These are phyloP conservation scores for Odobenus rosmarus DNA, from an alignment of 2,113 vertebrate genomes.

Conservation along the genomic window DNA sequence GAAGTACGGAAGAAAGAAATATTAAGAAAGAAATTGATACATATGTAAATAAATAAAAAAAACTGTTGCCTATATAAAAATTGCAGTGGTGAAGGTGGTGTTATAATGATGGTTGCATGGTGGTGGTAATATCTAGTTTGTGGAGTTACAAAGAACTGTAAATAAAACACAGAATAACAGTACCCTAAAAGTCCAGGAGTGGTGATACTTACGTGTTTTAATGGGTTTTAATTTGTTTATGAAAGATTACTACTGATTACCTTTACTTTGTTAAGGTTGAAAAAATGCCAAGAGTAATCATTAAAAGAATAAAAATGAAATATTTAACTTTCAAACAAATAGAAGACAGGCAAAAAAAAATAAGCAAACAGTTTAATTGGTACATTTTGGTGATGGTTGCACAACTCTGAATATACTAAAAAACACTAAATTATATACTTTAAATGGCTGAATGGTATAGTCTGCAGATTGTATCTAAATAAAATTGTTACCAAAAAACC, in stretches of 20 bases:
- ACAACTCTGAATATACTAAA: not conserved
- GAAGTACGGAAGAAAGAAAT: not conserved
- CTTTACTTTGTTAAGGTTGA: not conserved
- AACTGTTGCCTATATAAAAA: not conserved
- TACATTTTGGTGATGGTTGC: not conserved
- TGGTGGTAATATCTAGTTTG: not conserved
- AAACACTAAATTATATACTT: not conserved
- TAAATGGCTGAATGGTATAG: not conserved
- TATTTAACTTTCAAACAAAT: not conserved
- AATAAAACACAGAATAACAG: not conserved
- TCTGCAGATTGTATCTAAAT: not conserved
- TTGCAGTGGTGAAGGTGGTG: not conserved
- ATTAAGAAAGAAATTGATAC: not conserved
- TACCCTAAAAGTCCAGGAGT: not conserved
- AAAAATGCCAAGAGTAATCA: not conserved
- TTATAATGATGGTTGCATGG: not conserved
- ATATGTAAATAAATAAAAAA: not conserved
- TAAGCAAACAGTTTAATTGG: not conserved
- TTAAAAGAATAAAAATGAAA: not conserved
- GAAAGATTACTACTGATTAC: not conserved
- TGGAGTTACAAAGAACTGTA: not conserved
- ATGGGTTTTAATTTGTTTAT: not conserved
- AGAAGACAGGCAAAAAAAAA: not conserved
- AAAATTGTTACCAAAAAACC: not conserved
- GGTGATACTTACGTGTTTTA: not conserved